Evolutionary conservation across 2,888 invertebrate species (phyloP), one percentile per base, ranked within the genome.

Genomic region (Baccha elongata): DNA sequence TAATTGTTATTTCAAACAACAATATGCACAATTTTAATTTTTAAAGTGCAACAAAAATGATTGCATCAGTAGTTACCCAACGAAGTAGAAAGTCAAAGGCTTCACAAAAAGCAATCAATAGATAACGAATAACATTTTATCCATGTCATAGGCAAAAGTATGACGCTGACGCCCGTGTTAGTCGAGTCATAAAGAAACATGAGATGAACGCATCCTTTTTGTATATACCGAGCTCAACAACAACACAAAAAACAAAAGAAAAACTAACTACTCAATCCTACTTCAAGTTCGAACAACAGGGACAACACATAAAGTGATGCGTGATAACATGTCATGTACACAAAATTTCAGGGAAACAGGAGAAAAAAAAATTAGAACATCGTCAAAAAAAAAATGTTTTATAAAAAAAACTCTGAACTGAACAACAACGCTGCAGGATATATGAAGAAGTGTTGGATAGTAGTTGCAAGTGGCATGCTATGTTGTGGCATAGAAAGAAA

Each of bases 281-380:
- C 62, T 17, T 48, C 60, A 67, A 75, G 58, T 71, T 52, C 48
- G 48, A 68, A 52, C 67, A 62, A 26, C 46, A 52, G 26, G 19
- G 29, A 42, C 53, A 71, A 64, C 42, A 53, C 65, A 78, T 53
- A 32, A 42, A 42, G 71, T 78, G 76, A 68, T 53, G 72, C 62
- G 72, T 83, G 60, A 72, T 64, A 83, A 78, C 67, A 71, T 72
- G 78, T 83, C 76, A 68, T 71, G 71, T 72, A 81, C 81, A 81
- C 71, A 76, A 72, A 50, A 80, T 52, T 55, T 15, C 23, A 53
- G 23, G 7, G 23, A 48, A 75, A 58, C 52, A n/a, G 48, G 11
- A 10, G 11, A 6, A 19, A 2, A 67, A 74, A 79, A 64, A 42
- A 48, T 6, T n/a, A 5, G 23, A 29, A 58, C 35, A 55, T 23